Conservation (phyloP, 2,888 invertebrate genomes). For the Toxonevra muliebris region DNA sequence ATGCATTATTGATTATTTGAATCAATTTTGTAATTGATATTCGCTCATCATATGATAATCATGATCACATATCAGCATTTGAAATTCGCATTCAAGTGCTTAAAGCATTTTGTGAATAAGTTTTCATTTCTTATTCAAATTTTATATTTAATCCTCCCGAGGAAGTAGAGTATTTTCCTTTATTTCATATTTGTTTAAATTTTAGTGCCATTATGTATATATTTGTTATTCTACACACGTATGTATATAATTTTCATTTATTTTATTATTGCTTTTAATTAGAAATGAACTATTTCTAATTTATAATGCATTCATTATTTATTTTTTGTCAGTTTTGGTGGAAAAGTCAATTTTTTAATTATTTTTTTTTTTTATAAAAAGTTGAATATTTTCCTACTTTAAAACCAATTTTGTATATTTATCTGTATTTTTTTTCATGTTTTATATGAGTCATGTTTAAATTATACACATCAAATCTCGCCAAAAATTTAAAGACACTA, state of each 20-base stretch:
- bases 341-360: conserved; percentile 50
- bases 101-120: too few relatives aligned
- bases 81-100: conserved; percentile 48
- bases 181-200: background rate
- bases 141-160: too few relatives aligned
- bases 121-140: too few relatives aligned
- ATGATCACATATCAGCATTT: conserved; percentile 56
- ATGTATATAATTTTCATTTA: conserved; percentile 7
- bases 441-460: conserved; percentile 11
- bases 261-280: conserved; percentile 50
- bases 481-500: too few relatives aligned
- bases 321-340: conserved; percentile 40
- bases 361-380: conserved; percentile 52
- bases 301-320: conserved; percentile 40
- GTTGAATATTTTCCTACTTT: conserved; percentile 42
- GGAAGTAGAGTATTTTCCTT: too few relatives aligned
- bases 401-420: conserved; percentile 20
- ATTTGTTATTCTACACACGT: background rate
- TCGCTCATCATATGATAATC: conserved; percentile 47
- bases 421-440: conserved; percentile 20
- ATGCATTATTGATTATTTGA: conserved; percentile 5
- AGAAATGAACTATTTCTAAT: conserved; percentile 53
- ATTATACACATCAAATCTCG: conserved; percentile 6
- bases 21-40: background rate
- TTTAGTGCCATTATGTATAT: background rate